These are phyloP conservation scores for Syndactyla subalaris DNA, from an alignment of 2,797 vertebrate genomes.

Conservation along the genomic window DNA sequence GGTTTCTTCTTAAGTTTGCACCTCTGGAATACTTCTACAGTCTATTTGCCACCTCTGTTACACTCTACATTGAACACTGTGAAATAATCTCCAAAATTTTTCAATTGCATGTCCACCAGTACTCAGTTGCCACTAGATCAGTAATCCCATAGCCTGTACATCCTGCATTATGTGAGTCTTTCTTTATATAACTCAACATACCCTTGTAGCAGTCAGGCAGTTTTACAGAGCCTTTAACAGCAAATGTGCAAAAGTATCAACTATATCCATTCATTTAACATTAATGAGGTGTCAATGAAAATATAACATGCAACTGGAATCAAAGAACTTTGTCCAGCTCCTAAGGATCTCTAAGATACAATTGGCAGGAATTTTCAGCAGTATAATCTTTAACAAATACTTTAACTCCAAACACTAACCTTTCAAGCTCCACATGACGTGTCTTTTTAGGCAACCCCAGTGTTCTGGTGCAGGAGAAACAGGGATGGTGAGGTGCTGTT, in stretches of 20 bases:
- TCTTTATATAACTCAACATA: not conserved
- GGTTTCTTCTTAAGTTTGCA: not conserved
- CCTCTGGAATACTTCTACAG: not conserved
- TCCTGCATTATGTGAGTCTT: not conserved
- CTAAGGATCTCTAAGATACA: not conserved
- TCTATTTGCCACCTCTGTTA: not conserved
- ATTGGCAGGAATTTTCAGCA: not conserved
- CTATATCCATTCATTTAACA: not conserved
- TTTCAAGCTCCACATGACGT: not conserved
- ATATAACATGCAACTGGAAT: not conserved
- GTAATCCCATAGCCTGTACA: not conserved
- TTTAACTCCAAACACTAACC: not conserved
- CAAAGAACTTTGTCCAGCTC: not conserved
- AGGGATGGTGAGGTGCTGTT: not conserved
- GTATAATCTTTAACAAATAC: not conserved
- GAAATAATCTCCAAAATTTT: not conserved
- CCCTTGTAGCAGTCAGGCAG: not conserved
- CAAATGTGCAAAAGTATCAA: not conserved
- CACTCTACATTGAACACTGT: rapidly evolving
- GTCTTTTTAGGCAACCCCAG: not conserved
- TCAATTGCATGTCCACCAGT: not conserved
- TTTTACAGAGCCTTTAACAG: not conserved
- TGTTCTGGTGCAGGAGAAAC: not conserved
- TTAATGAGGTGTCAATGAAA: constrained; percentile 1
- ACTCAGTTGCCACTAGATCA: not conserved